phyloP scores from a whole-genome alignment of 2,797 vertebrate genomes.

The Enteromius fasciolatus region DNA sequence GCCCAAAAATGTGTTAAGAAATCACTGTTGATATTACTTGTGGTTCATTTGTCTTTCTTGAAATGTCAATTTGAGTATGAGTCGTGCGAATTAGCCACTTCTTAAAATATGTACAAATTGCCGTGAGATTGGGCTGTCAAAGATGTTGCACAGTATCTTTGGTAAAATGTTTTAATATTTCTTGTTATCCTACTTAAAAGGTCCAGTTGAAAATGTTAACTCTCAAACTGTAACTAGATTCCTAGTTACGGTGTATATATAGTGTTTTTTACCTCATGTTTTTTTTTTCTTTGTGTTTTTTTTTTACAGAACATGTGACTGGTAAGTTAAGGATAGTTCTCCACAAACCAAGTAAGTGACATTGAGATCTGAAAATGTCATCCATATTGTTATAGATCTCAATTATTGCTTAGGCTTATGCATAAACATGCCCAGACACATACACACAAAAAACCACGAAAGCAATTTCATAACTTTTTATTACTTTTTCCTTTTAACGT shows the following conservation, averaged over 20 bases:
- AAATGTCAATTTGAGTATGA: not conserved
- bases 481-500: not conserved
- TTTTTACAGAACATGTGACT: not conserved
- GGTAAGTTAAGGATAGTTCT: not conserved
- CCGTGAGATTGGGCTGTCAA: too few species aligned
- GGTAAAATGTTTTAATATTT: not conserved
- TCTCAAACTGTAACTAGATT: not conserved
- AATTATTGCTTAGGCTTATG: not conserved
- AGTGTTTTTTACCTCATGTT: not conserved
- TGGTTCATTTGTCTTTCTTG: not conserved
- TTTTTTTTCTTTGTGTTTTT: not conserved
- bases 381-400: not conserved
- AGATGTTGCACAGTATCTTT: not conserved
- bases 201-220: not conserved
- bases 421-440: not conserved
- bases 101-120: too few species aligned
- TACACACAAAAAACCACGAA: not conserved
- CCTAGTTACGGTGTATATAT: too few species aligned
- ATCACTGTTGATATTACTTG: not conserved
- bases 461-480: not conserved
- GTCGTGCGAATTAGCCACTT: too few species aligned
- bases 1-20: not conserved
- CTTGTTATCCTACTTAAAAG: not conserved
- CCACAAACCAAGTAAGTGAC: not conserved
- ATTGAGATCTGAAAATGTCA: not conserved